phyloP scores from a whole-genome alignment of 2,888 invertebrate genomes.

The Tachina lurida region DNA sequence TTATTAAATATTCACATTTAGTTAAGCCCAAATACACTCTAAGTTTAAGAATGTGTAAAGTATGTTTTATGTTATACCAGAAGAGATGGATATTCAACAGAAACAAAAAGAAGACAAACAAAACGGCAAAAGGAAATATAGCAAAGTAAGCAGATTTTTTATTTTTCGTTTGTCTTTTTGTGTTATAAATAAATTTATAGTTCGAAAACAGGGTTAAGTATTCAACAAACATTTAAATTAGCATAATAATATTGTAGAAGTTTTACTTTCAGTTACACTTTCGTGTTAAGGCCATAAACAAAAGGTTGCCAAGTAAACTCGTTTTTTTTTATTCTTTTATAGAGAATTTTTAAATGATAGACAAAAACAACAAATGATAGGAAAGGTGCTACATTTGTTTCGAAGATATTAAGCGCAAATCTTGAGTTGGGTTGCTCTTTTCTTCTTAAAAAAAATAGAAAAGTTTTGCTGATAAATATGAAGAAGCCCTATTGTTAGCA shows the following conservation, averaged over 20 bases:
- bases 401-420: neutral
- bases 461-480: neutral
- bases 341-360: neutral
- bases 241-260: conserved; percentile 58
- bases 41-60: conserved; percentile 60
- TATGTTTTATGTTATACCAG: conserved; percentile 37
- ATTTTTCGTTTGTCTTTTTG: conserved; percentile 4
- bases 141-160: conserved; percentile 45
- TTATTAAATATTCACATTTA: conserved; percentile 68
- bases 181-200: conserved; percentile 49
- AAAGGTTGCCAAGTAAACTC: neutral
- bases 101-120: neutral
- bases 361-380: neutral
- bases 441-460: neutral
- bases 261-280: conserved; percentile 39
- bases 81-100: neutral
- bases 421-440: neutral
- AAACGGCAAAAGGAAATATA: conserved; percentile 35
- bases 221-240: conserved; percentile 65
- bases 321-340: neutral
- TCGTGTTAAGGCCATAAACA: neutral
- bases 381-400: neutral
- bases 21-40: conserved; percentile 54
- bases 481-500: neutral
- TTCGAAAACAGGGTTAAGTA: conserved; percentile 58